Conservation (phyloP, 2,797 vertebrate genomes). For the Anas bernieri region DNA sequence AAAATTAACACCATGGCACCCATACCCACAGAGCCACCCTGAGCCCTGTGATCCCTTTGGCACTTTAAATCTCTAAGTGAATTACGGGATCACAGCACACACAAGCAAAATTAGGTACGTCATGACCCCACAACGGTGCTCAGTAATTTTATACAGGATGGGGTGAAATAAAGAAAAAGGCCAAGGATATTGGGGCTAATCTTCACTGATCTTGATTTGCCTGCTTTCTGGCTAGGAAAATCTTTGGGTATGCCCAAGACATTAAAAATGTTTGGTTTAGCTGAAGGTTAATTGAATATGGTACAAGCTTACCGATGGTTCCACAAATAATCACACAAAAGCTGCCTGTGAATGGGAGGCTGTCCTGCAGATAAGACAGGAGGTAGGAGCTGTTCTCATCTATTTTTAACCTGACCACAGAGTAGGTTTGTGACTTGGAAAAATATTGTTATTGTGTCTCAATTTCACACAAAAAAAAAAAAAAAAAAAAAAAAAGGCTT, state of each 20-base stretch:
- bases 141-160: neutral
- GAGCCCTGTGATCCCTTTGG: conserved; percentile 21
- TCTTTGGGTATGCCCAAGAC: neutral
- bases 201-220: neutral
- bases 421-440: neutral
- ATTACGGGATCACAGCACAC: neutral
- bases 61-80: neutral
- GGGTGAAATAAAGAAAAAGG: neutral
- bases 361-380: neutral
- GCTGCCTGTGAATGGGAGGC: neutral
- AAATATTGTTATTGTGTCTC: neutral
- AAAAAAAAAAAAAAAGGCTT: neutral
- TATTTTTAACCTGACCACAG: neutral
- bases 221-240: neutral
- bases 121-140: neutral
- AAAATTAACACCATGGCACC: neutral
- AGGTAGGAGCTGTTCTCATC: neutral
- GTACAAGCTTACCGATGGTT: neutral
- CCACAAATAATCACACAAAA: neutral
- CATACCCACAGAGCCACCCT: neutral
- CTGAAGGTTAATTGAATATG: neutral
- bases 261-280: neutral
- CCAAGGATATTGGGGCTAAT: neutral
- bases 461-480: neutral
- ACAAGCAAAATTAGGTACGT: neutral